phyloP scores from a whole-genome alignment of 1,140 invertebrate genomes.

The Arctopsyche grandis region DNA sequence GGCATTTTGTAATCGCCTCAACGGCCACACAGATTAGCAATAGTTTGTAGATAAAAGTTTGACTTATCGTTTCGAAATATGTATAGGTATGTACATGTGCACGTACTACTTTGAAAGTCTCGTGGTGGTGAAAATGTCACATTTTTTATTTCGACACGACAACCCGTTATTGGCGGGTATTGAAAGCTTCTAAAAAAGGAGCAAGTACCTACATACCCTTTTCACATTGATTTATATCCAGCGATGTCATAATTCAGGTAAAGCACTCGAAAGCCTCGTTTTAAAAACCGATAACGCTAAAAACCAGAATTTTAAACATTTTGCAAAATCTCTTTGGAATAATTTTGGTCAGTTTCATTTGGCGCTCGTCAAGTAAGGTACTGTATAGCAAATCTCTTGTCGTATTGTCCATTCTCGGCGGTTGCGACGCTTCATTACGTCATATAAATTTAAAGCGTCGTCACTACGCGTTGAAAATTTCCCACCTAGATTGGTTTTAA shows the following conservation, averaged over 20 bases:
- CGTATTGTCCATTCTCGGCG: too few relatives aligned
- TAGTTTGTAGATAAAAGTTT: too few relatives aligned
- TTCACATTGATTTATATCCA: slow-evolving; percentile 17
- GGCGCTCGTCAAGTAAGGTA: too few relatives aligned
- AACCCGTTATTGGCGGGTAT: slow-evolving; percentile 12
- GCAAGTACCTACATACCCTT: not conserved
- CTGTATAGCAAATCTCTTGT: too few relatives aligned
- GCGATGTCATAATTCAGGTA: slow-evolving; percentile 22
- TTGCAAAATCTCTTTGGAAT: not conserved
- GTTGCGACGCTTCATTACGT: too few relatives aligned
- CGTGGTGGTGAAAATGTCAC: not conserved
- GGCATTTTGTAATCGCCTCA: too few relatives aligned
- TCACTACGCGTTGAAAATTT: too few relatives aligned
- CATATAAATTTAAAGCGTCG: too few relatives aligned
- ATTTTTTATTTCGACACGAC: slow-evolving; percentile 2
- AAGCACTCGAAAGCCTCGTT: slow-evolving; percentile 1
- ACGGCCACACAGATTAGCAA: too few relatives aligned
- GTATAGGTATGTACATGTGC: not conserved
- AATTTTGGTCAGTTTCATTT: too few relatives aligned
- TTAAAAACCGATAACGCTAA: not conserved
- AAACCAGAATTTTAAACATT: slow-evolving; percentile 3
- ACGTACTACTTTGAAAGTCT: not conserved
- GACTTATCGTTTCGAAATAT: not conserved
- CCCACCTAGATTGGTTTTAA: too few relatives aligned
- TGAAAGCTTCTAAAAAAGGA: not conserved